Conservation (phyloP, 2,113 vertebrate species). For the Dendropsophus ebraccatus region DNA sequence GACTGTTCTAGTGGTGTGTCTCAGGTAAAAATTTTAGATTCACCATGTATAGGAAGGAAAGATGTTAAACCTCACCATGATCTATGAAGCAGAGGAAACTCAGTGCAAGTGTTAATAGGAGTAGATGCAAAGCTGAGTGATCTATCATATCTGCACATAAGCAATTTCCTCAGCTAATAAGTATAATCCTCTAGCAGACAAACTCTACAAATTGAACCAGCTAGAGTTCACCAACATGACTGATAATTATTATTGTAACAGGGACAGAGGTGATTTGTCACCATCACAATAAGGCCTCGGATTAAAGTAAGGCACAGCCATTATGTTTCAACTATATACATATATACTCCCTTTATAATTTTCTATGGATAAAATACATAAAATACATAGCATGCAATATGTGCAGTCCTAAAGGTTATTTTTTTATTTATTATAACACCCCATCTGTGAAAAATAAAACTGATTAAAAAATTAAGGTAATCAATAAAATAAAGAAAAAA, state of each 20-base stretch:
- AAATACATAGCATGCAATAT: too few species aligned
- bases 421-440: too few species aligned
- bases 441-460: too few species aligned
- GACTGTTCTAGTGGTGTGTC: background rate
- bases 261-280: background rate
- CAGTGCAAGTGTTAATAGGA: slow-evolving; percentile 4
- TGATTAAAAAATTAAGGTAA: too few species aligned
- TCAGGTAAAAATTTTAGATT: background rate
- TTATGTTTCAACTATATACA: background rate
- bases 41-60: background rate
- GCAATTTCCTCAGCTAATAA: slow-evolving; percentile 32
- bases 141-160: slow-evolving; percentile 10
- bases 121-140: slow-evolving; percentile 2
- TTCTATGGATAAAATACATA: too few species aligned
- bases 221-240: background rate
- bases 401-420: too few species aligned
- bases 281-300: background rate
- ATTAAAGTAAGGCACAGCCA: background rate
- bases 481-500: too few species aligned
- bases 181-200: slow-evolving; percentile 12
- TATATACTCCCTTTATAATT: too few species aligned
- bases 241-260: slow-evolving; percentile 21
- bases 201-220: slow-evolving; percentile 22
- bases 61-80: background rate
- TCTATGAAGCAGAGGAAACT: background rate